Base-by-base conservation (phyloP, 2,797 vertebrate species). In the Neosilurus hyrtlii region DNA sequence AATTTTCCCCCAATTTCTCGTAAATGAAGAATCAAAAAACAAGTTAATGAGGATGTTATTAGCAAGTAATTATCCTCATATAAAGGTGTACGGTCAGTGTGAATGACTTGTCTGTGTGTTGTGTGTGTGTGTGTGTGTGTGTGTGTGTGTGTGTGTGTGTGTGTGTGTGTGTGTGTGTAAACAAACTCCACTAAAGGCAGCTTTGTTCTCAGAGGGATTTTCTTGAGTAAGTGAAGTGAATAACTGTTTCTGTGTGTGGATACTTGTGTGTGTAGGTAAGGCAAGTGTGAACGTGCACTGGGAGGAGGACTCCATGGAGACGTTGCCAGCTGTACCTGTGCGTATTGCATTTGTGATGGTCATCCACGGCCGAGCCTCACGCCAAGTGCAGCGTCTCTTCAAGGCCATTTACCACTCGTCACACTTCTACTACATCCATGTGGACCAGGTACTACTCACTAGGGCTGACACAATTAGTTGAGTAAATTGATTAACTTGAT, bases 381-480 rank as follows among this genome's bases (percentile, higher is more conserved):
- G 98, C 83, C 98, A 99, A 91, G 95, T 99, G 72, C 95, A 96
- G 22, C 96, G 98, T 89, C 96, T 99, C 94, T 98, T 99, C 92
- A 99, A 98, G 94, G 97, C 98, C 91, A 98, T 99, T 91, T 99
- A 98, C 93, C 98, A 99, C 93, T 92, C 92, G 35, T 96, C 97
- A 54, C 98, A 99, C 92, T 99, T 95, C 92, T 99, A 97, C 94
- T 99, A 99, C 91, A 96, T 99, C 90, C 98, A 99, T 0, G 96
- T 98, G 51, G 98, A 99, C 92, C 96, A 99, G 97, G 98, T 99
- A 86, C n/a, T 22, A 35, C 26, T 10, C 30, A 14, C 30, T 43
- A 2, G 37, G 37, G 37, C 2, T 43, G 37, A 43, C 37, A 2
- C 37, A 2, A 6, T 43, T 43, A 43, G 2, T 43, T 43, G 37